These are phyloP conservation scores for Bubo bubo DNA, from an alignment of 2,113 vertebrate genomes.

Conservation along the genomic window DNA sequence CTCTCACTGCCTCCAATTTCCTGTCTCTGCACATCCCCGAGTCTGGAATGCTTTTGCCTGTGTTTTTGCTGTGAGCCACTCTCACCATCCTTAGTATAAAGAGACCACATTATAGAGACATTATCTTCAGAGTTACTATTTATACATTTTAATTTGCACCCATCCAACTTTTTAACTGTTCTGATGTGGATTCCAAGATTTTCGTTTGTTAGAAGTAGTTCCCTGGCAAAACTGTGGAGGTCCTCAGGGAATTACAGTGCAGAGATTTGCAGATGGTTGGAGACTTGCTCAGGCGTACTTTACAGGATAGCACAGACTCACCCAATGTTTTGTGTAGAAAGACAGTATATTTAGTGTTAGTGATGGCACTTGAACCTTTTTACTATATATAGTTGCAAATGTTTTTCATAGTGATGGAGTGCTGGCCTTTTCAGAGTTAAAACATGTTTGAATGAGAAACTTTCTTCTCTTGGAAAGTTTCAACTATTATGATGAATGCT, in stretches of 20 bases:
- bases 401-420: background rate
- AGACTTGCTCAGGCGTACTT: background rate
- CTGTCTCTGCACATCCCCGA: background rate
- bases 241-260: background rate
- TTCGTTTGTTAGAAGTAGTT: constrained; percentile 7
- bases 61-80: background rate
- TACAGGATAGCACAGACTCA: background rate
- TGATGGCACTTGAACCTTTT: background rate
- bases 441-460: background rate
- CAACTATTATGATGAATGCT: background rate
- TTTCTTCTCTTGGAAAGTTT: background rate
- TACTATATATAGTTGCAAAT: background rate
- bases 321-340: background rate
- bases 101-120: background rate
- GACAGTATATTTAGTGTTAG: background rate
- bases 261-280: background rate
- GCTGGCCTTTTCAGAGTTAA: background rate
- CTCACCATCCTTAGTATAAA: background rate
- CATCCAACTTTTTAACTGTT: background rate
- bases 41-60: background rate
- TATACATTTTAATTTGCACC: constrained; percentile 9
- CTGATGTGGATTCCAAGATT: background rate
- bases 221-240: background rate
- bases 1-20: constrained; percentile 13
- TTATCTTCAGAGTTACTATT: constrained; percentile 4